Conservation (phyloP, 2,888 invertebrate species). For the Sicus ferrugineus region DNA sequence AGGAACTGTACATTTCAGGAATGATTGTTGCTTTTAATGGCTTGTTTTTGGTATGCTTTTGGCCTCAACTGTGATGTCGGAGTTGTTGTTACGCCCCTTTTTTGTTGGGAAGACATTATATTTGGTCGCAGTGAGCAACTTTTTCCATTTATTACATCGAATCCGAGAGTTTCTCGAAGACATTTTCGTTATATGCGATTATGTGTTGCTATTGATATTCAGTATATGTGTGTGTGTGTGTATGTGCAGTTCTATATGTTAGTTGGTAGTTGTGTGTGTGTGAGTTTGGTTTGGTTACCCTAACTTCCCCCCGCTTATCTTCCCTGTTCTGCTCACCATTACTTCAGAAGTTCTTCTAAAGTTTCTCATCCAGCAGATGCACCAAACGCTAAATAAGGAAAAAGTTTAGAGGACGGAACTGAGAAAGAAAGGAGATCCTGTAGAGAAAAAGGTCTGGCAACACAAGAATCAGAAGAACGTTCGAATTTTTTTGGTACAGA, state of each 20-base stretch:
- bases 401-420: background rate
- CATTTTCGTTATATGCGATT: constrained; percentile 9
- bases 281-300: background rate
- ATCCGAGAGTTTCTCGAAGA: constrained; percentile 19
- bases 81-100: constrained; percentile 10
- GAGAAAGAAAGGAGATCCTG: background rate
- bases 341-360: constrained; percentile 8
- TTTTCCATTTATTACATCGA: constrained; percentile 31
- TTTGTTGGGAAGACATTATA: background rate
- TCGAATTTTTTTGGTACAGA: constrained; percentile 26
- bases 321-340: background rate
- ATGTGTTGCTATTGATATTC: background rate
- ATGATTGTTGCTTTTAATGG: no score
- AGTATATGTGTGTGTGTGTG: background rate
- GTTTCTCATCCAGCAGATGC: constrained; percentile 6
- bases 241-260: background rate
- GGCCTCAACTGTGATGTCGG: background rate
- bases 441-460: background rate
- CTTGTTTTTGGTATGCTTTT: no score
- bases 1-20: background rate
- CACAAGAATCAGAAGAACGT: background rate
- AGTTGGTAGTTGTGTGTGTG: constrained; percentile 10
- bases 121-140: constrained; percentile 19
- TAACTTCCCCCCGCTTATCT: background rate
- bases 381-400: background rate